Percentiles rank a stretch among this genome's conserved stretches.
Evolutionary conservation across 1,140 invertebrate species (phyloP).

Genomic region (Tribolium castaneum): DNA sequence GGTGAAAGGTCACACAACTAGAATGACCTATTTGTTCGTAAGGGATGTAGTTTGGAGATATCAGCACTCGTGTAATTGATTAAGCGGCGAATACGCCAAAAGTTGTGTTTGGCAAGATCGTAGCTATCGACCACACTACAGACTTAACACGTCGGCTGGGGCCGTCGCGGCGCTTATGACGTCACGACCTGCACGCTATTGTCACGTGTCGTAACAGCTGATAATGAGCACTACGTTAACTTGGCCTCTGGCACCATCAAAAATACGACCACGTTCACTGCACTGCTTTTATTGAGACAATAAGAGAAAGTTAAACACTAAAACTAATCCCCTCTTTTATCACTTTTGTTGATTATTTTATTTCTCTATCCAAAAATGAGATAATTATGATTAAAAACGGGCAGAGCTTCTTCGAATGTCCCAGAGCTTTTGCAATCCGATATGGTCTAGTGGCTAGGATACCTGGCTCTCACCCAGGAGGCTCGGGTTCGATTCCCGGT

Average conservation of each 20-base stretch:
- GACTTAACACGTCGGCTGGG: constrained; percentile 35
- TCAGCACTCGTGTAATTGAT: constrained; percentile 35
- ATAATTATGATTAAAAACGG: neutral
- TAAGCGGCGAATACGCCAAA: constrained; percentile 38
- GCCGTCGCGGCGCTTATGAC: constrained; percentile 50
- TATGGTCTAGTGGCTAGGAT: constrained; percentile 59
- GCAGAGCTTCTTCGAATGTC: neutral
- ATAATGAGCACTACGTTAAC: constrained; percentile 43
- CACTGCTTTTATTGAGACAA: no score
- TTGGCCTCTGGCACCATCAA: neutral
- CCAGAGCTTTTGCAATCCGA: constrained; percentile 38
- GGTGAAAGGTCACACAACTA: neutral
- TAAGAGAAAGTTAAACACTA: no score
- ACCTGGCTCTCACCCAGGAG: constrained; percentile 58
- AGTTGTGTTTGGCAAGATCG: constrained; percentile 35
- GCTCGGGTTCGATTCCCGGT: constrained; percentile 59
- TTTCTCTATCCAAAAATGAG: neutral
- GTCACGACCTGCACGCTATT: constrained; percentile 49
- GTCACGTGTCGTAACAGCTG: constrained; percentile 54
- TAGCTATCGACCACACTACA: constrained; percentile 48
- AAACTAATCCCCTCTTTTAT: no score
- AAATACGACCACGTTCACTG: neutral
- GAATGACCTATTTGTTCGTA: constrained; percentile 5
- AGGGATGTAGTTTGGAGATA: neutral
- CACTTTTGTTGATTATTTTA: no score